A percentile compares a stretch with the other conserved stretches of the same genome.
phyloP scores from a whole-genome alignment of 2,113 vertebrate genomes.

The Falcunculus frontatus region DNA sequence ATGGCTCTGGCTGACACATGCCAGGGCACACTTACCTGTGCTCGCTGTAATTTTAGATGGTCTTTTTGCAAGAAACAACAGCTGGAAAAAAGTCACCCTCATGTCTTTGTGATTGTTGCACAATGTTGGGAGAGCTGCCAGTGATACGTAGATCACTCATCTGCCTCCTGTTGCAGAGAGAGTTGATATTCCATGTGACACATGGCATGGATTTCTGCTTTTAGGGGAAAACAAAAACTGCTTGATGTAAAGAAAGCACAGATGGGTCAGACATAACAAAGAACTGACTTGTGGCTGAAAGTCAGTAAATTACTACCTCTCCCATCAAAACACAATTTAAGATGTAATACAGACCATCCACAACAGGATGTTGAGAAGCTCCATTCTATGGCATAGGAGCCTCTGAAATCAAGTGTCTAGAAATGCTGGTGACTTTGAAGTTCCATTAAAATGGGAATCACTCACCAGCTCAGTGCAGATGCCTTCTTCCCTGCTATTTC shows the following conservation, averaged over 20 bases:
- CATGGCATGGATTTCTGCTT: neutral
- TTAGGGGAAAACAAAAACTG: neutral
- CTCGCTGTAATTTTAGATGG: neutral
- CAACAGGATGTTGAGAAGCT: neutral
- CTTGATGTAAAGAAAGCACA: neutral
- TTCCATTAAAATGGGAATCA: too few species aligned
- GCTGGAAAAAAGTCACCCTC: neutral
- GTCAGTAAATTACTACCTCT: neutral
- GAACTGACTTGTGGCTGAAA: neutral
- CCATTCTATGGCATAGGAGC: neutral
- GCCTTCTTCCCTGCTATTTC: neutral
- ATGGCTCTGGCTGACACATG: fast-evolving
- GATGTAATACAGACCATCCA: neutral
- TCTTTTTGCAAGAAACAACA: neutral
- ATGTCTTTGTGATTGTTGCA: neutral
- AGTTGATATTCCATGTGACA: neutral
- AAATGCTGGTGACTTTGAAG: neutral
- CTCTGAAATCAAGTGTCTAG: neutral
- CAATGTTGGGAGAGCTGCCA: neutral
- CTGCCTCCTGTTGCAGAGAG: neutral
- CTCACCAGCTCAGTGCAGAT: neutral
- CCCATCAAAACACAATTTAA: neutral
- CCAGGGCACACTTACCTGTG: fast-evolving
- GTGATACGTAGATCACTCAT: neutral
- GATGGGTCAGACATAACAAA: neutral